Evolutionary conservation across 2,888 invertebrate genomes (phyloP).

Genomic region (Drosophila anceps): DNA sequence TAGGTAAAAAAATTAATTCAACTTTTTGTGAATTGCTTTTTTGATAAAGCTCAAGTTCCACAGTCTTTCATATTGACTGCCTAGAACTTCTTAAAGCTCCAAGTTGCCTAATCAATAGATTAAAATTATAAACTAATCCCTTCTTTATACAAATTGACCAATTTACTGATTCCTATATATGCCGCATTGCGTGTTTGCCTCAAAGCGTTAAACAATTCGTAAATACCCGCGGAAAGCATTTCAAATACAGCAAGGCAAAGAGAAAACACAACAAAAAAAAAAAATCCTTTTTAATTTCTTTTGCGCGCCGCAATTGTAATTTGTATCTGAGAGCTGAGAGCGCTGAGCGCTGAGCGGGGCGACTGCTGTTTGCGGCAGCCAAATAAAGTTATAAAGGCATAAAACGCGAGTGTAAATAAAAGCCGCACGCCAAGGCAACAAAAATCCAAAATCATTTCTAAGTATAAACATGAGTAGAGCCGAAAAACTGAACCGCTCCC

Average conservation of each 20-base stretch:
- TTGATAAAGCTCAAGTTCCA: neutral
- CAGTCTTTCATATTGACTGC: neutral
- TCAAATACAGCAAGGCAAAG: neutral
- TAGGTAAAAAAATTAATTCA: no score
- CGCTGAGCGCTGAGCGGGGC: conserved; percentile 18
- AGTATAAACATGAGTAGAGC: conserved; percentile 59
- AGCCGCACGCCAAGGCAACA: conserved; percentile 63
- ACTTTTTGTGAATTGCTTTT: no score
- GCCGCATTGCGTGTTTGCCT: neutral
- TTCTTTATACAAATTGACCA: conserved; percentile 1
- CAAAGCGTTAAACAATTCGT: neutral
- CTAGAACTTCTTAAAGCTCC: neutral
- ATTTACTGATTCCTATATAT: neutral
- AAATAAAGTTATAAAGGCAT: conserved; percentile 81
- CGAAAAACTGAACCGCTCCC: conserved; percentile 23
- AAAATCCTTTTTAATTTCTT: conserved; percentile 77
- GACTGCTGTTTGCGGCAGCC: conserved; percentile 61
- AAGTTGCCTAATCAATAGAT: neutral
- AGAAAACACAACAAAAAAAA: conserved; percentile 40
- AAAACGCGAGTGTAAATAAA: conserved; percentile 64
- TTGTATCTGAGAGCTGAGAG: conserved; percentile 55
- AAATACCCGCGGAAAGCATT: conserved; percentile 3
- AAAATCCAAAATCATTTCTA: conserved; percentile 61
- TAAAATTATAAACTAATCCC: neutral
- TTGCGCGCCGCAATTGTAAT: conserved; percentile 73